Percentiles rank a stretch among this genome's conserved stretches.
Conservation (phyloP, 2,888 invertebrate genomes). For the Aricia artaxerxes region DNA sequence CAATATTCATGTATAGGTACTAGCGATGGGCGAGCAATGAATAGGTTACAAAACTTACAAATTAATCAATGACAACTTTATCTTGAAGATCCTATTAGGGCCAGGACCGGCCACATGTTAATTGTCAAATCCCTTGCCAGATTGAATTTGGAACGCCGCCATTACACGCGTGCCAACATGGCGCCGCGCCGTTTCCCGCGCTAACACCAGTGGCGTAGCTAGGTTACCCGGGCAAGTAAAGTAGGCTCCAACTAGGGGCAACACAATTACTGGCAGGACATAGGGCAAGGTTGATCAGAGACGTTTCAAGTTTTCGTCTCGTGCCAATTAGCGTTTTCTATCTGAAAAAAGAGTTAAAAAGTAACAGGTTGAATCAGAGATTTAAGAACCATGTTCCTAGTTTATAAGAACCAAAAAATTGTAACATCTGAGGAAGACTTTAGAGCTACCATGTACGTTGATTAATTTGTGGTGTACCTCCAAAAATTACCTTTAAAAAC, state of each 20-base stretch:
- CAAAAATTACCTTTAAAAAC: too few relatives aligned
- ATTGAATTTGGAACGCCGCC: conserved; percentile 54
- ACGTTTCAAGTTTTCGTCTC: background rate
- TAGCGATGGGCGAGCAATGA: too few relatives aligned
- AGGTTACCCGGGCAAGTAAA: background rate
- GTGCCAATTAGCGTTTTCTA: background rate
- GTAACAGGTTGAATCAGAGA: too few relatives aligned
- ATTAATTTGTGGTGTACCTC: too few relatives aligned
- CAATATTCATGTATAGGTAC: too few relatives aligned
- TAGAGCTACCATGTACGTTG: too few relatives aligned
- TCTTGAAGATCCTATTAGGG: background rate
- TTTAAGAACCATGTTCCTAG: too few relatives aligned
- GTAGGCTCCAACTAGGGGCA: too few relatives aligned
- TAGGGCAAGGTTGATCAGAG: background rate
- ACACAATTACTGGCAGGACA: background rate
- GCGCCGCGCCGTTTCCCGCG: conserved; percentile 46
- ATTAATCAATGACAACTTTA: conserved; percentile 4
- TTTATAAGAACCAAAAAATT: too few relatives aligned
- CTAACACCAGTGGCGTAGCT: conserved; percentile 43
- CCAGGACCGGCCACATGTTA: conserved; percentile 26
- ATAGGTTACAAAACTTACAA: background rate
- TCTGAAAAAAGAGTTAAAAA: too few relatives aligned
- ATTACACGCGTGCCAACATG: conserved; percentile 58
- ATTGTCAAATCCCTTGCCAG: conserved; percentile 42
- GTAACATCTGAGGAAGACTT: too few relatives aligned